Evolutionary conservation across 2,113 vertebrate genomes (phyloP).

Genomic region (Quiscalus mexicanus): DNA sequence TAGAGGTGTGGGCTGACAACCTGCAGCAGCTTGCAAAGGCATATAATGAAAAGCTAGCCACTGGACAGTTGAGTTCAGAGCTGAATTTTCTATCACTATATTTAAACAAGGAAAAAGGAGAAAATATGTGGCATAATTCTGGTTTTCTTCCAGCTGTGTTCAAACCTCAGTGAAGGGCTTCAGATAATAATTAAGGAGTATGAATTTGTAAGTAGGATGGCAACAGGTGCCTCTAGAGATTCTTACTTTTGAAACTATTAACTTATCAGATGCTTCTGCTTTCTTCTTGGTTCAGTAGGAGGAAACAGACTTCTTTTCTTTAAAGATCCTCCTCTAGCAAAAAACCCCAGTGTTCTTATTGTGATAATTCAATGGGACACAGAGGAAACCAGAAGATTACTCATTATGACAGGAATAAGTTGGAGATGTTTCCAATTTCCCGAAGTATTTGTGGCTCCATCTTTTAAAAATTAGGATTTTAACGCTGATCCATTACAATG

Average conservation of each 20-base stretch:
- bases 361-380: not conserved
- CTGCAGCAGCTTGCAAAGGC: not conserved
- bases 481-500: not conserved
- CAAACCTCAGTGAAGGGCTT: not conserved
- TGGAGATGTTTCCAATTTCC: not conserved
- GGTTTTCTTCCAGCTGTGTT: not conserved
- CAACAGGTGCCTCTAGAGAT: not conserved
- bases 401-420: not conserved
- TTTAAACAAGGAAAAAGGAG: not conserved
- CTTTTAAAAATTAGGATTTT: not conserved
- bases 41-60: not conserved
- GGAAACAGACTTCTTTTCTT: not conserved
- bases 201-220: not conserved
- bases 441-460: not conserved
- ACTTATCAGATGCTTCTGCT: not conserved
- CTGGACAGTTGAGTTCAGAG: not conserved
- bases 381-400: not conserved
- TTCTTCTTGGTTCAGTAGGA: not conserved
- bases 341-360: not conserved
- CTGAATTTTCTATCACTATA: not conserved
- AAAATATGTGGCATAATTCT: not conserved
- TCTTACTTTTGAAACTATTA: not conserved
- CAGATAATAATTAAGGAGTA: not conserved
- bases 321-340: not conserved
- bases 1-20: not conserved